These are phyloP conservation scores for Ascaphus truei DNA, from an alignment of 2,113 vertebrate genomes.

Conservation along the genomic window DNA sequence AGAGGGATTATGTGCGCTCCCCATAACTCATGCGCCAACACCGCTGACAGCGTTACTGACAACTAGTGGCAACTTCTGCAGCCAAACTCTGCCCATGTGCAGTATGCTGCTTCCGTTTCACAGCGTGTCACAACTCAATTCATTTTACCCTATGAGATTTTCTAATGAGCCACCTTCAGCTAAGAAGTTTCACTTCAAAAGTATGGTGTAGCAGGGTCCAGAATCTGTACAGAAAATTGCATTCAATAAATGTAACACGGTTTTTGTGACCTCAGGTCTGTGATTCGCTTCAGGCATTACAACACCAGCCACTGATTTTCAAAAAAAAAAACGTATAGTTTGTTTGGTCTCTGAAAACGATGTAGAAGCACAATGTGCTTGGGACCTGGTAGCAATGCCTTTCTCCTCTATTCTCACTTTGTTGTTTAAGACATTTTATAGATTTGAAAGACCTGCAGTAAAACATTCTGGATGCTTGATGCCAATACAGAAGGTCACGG, in stretches of 20 bases:
- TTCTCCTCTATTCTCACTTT: neutral
- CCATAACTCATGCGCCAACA: too few relatives aligned
- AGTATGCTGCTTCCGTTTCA: too few relatives aligned
- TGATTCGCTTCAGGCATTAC: neutral
- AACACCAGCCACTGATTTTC: neutral
- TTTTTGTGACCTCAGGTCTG: neutral
- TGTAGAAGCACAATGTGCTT: neutral
- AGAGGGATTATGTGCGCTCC: too few relatives aligned
- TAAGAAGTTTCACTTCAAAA: too few relatives aligned
- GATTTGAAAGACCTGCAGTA: neutral
- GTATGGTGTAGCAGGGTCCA: too few relatives aligned
- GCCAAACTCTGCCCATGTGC: too few relatives aligned
- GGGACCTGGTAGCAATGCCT: neutral
- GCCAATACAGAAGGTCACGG: neutral
- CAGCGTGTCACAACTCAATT: too few relatives aligned
- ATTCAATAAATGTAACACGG: neutral
- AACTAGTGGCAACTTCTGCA: too few relatives aligned
- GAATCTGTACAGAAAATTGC: conserved; percentile 12
- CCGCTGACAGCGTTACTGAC: too few relatives aligned
- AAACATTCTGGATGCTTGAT: neutral
- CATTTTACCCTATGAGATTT: too few relatives aligned
- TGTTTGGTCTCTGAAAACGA: neutral
- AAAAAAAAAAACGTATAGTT: neutral
- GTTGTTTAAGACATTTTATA: neutral
- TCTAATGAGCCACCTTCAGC: too few relatives aligned